phyloP scores from a whole-genome alignment of 2,113 vertebrate species.

The Eleginops maclovinus region DNA sequence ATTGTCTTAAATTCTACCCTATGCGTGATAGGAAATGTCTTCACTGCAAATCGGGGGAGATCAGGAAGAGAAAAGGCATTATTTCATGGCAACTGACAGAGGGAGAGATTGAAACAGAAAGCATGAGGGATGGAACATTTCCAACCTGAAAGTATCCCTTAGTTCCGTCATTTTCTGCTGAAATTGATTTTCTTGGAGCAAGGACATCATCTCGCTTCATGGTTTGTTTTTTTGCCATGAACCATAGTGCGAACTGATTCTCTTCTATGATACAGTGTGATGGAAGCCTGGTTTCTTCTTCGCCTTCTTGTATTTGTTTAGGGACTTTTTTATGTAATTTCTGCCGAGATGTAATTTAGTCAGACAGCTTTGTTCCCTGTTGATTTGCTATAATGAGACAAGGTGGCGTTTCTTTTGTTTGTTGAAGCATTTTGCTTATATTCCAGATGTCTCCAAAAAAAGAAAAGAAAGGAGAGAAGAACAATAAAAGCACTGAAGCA shows the following conservation, averaged over 20 bases:
- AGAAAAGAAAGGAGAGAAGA: slow-evolving; percentile 26
- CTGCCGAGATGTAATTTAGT: slow-evolving; percentile 68
- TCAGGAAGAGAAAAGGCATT: slow-evolving; percentile 19
- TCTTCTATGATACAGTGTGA: slow-evolving; percentile 49
- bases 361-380: slow-evolving; percentile 67
- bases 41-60: slow-evolving; percentile 28
- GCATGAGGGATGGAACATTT: slow-evolving; percentile 55
- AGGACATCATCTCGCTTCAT: slow-evolving; percentile 62
- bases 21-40: slow-evolving; percentile 16
- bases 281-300: slow-evolving; percentile 22
- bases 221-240: slow-evolving; percentile 51
- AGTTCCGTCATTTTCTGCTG: slow-evolving; percentile 59
- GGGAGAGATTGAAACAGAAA: slow-evolving; percentile 27
- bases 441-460: slow-evolving; percentile 54
- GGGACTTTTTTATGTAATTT: slow-evolving; percentile 65
- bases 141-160: slow-evolving; percentile 57
- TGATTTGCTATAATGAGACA: slow-evolving; percentile 74
- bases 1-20: slow-evolving; percentile 23
- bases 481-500: slow-evolving; percentile 53
- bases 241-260: slow-evolving; percentile 52
- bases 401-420: slow-evolving; percentile 61
- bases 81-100: slow-evolving; percentile 27
- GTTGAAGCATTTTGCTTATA: slow-evolving; percentile 59
- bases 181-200: slow-evolving; percentile 69
- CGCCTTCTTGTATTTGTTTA: slow-evolving; percentile 56